Evolutionary conservation across 2,797 vertebrate genomes (phyloP), one percentile per base, ranked within the genome.

Genomic region (Chrysocyon brachyurus): DNA sequence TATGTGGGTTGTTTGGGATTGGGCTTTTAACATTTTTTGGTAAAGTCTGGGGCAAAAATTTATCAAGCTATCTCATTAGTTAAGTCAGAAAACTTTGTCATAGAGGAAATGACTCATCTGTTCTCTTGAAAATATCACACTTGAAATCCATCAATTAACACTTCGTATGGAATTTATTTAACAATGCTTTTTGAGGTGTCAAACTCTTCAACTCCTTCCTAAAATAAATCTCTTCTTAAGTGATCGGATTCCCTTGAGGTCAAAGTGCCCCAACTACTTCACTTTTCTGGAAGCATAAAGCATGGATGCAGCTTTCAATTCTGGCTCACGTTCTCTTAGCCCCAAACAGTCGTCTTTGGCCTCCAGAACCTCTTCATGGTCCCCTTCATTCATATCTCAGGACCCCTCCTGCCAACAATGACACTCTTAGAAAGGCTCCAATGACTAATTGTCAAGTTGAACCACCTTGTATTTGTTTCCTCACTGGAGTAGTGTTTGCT

Each of bases 71-170:
- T 95, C 87, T 82, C 95, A 81, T 96, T 96, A 90, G 92, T 73
- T 95, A 90, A 97, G 90, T 93, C 85, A 96, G 82, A 94, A 93
- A 95, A 89, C 94, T 75, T 93, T 87, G 82, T 84, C 87, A 91
- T 6, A 6, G 79, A 96, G 92, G 93, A 97, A 96, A 88, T 98
- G 97, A 98, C 61, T 98, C 97, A 98, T 93, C 70, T 79, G 72
- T 59, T 31, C 96, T 96, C 59, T 79, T 57, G 16, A 96, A 97
- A 97, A 96, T 90, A 91, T 97, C 89, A 96, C 90, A 94, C 61
- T 95, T 97, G 56, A 78, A 93, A 96, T 64, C 92, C 94, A 79
- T 97, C 96, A 97, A 78, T 97, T 96, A 97, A 86, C 95, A 97
- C 96, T 63, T 59, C 87, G 52, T 31, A 56, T 94, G 77, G 94